Evolutionary conservation across 2,113 vertebrate genomes (phyloP).

Genomic region (Melanerpes aurifrons): DNA sequence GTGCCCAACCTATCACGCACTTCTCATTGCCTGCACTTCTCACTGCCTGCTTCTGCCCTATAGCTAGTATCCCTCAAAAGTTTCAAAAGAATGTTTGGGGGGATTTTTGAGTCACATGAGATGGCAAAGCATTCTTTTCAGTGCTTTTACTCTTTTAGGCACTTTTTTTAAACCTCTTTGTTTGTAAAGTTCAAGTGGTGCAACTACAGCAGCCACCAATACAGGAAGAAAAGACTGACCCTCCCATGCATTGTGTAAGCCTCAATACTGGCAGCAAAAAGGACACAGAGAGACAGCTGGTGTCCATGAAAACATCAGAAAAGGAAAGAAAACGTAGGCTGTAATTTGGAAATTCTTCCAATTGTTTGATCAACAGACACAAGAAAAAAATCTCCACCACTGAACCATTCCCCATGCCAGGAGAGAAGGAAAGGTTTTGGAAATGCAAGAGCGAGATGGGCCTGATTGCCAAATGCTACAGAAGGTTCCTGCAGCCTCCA

Average conservation of each 20-base stretch:
- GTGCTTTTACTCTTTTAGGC: neutral
- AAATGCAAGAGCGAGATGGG: neutral
- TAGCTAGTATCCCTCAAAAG: neutral
- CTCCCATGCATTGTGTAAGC: neutral
- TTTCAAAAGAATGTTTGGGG: neutral
- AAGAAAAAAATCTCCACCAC: neutral
- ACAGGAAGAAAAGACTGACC: neutral
- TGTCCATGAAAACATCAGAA: neutral
- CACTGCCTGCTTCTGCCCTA: neutral
- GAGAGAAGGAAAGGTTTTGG: slow-evolving; percentile 32
- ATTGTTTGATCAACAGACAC: neutral
- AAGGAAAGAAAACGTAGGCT: neutral
- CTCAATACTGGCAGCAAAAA: neutral
- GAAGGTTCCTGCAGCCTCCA: slow-evolving; percentile 65
- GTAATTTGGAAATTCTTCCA: slow-evolving; percentile 4
- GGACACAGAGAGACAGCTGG: neutral
- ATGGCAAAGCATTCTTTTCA: neutral
- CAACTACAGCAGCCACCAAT: neutral
- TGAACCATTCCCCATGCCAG: neutral
- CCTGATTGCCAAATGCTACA: slow-evolving; percentile 60
- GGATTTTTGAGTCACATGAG: neutral
- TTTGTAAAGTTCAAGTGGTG: neutral
- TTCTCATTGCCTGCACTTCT: neutral
- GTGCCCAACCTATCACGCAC: too few relatives aligned
- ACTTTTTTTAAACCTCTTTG: neutral